These are phyloP conservation scores for Drosophila cardini DNA, from an alignment of 1,140 invertebrate genomes.

Conservation along the genomic window DNA sequence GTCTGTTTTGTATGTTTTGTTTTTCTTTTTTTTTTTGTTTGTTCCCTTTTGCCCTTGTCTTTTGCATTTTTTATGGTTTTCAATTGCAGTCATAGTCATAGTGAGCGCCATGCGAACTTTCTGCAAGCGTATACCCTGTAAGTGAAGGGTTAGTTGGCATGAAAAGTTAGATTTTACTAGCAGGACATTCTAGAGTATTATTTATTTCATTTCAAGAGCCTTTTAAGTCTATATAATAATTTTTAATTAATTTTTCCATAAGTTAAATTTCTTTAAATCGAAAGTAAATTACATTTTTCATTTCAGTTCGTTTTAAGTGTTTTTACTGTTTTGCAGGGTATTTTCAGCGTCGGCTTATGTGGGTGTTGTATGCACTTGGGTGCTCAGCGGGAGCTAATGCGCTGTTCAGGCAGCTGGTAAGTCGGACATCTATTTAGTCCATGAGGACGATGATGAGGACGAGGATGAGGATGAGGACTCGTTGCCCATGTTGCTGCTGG, in stretches of 20 bases:
- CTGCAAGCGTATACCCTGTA: conserved; percentile 34
- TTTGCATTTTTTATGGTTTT: conserved; percentile 79
- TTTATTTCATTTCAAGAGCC: too few relatives aligned
- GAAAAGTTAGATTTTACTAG: too few relatives aligned
- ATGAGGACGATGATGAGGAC: conserved; percentile 6
- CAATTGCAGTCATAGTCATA: conserved; percentile 44
- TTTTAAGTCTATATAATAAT: too few relatives aligned
- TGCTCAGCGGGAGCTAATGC: conserved; percentile 47
- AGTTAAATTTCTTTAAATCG: too few relatives aligned
- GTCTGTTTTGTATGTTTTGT: conserved; percentile 32
- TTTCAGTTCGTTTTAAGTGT: not conserved
- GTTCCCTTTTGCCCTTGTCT: conserved; percentile 32
- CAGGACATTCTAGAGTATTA: too few relatives aligned
- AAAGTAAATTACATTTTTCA: too few relatives aligned
- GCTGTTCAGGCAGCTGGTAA: conserved; percentile 49
- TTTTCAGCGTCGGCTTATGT: not conserved
- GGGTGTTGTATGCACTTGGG: not conserved
- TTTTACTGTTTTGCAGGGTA: conserved; percentile 20
- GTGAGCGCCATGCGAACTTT: conserved; percentile 51
- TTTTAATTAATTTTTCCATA: too few relatives aligned
- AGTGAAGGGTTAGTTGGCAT: not conserved
- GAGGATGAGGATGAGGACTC: too few relatives aligned
- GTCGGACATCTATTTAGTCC: conserved; percentile 55
- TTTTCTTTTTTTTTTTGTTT: conserved; percentile 27
- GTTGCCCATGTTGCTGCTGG: conserved; percentile 41